phyloP scores from a whole-genome alignment of 2,113 vertebrate genomes.

The Colistium nudipinnis region DNA sequence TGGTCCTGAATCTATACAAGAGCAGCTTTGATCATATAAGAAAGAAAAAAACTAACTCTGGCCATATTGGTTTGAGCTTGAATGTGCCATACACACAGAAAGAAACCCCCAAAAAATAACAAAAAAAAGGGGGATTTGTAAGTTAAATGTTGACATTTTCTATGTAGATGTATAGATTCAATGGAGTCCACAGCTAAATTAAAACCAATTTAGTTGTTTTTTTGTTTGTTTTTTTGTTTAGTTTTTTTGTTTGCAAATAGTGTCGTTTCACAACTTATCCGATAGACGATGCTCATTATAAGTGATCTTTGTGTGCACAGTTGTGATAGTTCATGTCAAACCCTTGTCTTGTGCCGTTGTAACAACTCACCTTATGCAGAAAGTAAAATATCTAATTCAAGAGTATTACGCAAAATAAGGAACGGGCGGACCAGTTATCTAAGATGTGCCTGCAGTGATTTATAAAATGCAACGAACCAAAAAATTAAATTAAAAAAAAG shows the following conservation, averaged over 20 bases:
- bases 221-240: constrained; percentile 18
- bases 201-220: not conserved
- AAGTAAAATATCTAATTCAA: no score
- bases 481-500: no score
- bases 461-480: no score
- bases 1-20: constrained; percentile 9
- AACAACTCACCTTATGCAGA: no score
- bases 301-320: constrained; percentile 6
- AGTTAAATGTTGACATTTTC: constrained; percentile 49
- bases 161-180: constrained; percentile 71
- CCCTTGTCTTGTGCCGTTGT: no score
- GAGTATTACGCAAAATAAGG: no score
- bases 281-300: constrained; percentile 7
- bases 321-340: constrained; percentile 34
- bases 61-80: constrained; percentile 55
- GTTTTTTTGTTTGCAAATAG: constrained; percentile 33
- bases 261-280: constrained; percentile 39
- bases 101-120: constrained; percentile 17
- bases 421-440: no score
- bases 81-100: constrained; percentile 51
- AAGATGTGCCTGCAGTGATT: no score
- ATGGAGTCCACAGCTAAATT: constrained; percentile 36
- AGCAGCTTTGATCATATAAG: constrained; percentile 15
- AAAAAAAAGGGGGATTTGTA: constrained; percentile 2
- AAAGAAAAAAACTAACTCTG: constrained; percentile 12